Evolutionary conservation across 1,140 invertebrate genomes (phyloP).

Genomic region (Drosophila saltans): DNA sequence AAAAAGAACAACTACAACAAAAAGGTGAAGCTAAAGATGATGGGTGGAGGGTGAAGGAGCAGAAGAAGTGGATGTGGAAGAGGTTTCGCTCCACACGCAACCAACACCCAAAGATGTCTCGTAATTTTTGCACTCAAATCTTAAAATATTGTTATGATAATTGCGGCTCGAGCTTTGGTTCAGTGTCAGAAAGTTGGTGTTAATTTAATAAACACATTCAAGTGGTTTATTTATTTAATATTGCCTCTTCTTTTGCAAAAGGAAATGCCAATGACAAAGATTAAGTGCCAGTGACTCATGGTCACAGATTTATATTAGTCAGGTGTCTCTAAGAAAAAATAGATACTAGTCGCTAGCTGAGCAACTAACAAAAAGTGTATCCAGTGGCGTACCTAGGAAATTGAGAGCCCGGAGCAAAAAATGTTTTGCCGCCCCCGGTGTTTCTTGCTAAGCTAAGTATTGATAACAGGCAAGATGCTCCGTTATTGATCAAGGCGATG

Average conservation of each 20-base stretch:
- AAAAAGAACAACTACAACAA: no score
- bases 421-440: no score
- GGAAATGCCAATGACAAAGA: slow-evolving; percentile 56
- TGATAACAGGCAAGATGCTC: no score
- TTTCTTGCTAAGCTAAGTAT: no score
- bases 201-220: slow-evolving; percentile 81
- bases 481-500: no score
- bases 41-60: background rate
- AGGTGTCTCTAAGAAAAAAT: background rate
- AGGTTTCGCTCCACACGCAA: slow-evolving; percentile 26
- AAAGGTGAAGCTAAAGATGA: no score
- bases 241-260: slow-evolving; percentile 19
- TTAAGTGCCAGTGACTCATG: slow-evolving; percentile 28
- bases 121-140: slow-evolving; percentile 54
- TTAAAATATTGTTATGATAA: slow-evolving; percentile 81
- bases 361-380: no score
- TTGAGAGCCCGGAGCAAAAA: no score
- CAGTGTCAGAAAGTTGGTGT: slow-evolving; percentile 38
- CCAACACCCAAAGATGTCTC: slow-evolving; percentile 37
- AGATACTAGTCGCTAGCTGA: no score
- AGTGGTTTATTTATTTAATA: slow-evolving; percentile 69
- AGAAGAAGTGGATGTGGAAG: slow-evolving; percentile 11
- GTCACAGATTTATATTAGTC: background rate
- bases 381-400: no score
- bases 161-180: slow-evolving; percentile 36